A percentile compares a stretch with the other conserved stretches of the same genome.
Conservation (phyloP, 2,113 vertebrate species). For the Ceyx melanurus region DNA sequence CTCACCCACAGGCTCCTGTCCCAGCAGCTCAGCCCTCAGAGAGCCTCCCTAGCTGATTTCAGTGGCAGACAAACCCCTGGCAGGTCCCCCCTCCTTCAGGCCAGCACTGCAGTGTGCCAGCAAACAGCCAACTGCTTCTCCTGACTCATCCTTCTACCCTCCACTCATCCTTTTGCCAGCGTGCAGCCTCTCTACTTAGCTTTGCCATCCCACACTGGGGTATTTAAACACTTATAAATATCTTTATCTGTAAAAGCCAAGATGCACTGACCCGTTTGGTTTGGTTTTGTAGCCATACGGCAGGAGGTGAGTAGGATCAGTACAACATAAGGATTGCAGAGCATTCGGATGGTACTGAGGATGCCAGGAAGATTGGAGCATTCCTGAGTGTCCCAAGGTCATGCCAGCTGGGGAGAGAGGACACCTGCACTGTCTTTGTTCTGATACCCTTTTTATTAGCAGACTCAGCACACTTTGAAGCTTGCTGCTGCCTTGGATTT, state of each 20-base stretch:
- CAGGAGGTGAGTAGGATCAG: slow-evolving; percentile 95
- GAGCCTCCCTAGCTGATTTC: slow-evolving; percentile 48
- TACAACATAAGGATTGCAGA: slow-evolving; percentile 85
- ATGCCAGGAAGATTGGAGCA: slow-evolving; percentile 70
- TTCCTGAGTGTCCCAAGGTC: slow-evolving; percentile 71
- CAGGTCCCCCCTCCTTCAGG: too few relatives aligned
- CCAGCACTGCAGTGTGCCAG: slow-evolving; percentile 51
- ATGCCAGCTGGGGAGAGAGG: slow-evolving; percentile 66
- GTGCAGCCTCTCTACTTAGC: not conserved
- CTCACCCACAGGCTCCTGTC: not conserved
- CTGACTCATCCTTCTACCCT: slow-evolving; percentile 50
- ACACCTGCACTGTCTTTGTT: slow-evolving; percentile 78
- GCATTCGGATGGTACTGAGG: slow-evolving; percentile 47
- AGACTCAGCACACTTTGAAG: slow-evolving; percentile 89
- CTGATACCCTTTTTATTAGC: slow-evolving; percentile 85
- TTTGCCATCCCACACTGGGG: not conserved
- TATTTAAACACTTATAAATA: too few relatives aligned
- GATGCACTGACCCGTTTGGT: not conserved
- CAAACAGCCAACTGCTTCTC: slow-evolving; percentile 60
- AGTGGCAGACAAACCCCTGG: not conserved
- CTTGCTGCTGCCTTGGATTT: slow-evolving; percentile 85
- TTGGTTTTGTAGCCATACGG: slow-evolving; percentile 88
- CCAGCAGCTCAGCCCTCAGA: slow-evolving; percentile 44
- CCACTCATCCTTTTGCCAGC: slow-evolving; percentile 37
- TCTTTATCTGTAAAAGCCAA: too few relatives aligned